Evolutionary conservation across 2,888 invertebrate genomes (phyloP).

Genomic region (Troides helena): DNA sequence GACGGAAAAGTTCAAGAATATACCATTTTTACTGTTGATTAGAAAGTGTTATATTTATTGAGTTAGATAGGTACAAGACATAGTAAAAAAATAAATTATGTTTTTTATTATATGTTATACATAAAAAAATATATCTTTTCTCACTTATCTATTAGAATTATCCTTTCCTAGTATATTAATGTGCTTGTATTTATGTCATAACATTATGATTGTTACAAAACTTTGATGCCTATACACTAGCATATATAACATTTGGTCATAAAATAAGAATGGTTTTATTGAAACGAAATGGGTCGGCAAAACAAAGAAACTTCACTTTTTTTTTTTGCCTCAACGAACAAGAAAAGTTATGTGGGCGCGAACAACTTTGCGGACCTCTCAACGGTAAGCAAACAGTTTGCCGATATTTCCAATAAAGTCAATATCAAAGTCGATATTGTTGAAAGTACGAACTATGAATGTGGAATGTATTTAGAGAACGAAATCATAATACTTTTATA

Average conservation of each 20-base stretch:
- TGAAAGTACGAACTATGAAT: constrained; percentile 14
- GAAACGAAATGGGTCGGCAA: constrained; percentile 33
- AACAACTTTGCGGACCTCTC: constrained; percentile 41
- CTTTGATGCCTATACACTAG: constrained; percentile 15
- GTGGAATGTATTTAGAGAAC: background rate
- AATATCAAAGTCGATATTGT: constrained; percentile 22
- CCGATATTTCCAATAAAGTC: constrained; percentile 33
- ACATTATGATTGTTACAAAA: constrained; percentile 3
- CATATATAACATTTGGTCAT: constrained; percentile 2
- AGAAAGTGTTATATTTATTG: too few species aligned
- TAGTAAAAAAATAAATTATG: too few species aligned
- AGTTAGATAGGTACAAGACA: too few species aligned
- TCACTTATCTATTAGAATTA: background rate
- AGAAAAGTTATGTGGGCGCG: constrained; percentile 43
- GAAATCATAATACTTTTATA: background rate
- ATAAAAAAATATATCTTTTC: too few species aligned
- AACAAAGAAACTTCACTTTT: constrained; percentile 43
- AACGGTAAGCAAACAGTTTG: constrained; percentile 38
- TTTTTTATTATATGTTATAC: too few species aligned
- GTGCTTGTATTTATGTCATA: background rate
- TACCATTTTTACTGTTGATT: too few species aligned
- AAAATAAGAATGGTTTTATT: constrained; percentile 25
- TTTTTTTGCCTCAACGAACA: constrained; percentile 46
- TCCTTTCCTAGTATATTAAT: background rate
- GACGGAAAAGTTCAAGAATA: background rate